Percentiles rank a stretch among this genome's conserved stretches.
phyloP scores from a whole-genome alignment of 1,140 invertebrate genomes.

The Caenorhabditis remanei region DNA sequence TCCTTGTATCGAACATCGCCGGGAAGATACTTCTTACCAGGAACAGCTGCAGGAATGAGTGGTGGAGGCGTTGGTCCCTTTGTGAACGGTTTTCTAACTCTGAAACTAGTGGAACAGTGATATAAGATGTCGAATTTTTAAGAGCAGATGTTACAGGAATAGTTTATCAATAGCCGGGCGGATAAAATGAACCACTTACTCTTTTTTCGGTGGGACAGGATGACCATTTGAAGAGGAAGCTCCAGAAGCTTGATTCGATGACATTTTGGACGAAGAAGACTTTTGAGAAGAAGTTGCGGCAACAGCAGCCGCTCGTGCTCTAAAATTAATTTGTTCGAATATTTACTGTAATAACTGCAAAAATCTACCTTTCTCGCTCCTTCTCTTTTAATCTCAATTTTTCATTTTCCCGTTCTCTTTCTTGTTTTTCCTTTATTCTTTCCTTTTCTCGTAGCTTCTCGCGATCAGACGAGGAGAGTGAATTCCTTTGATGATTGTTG shows the following conservation, averaged over 20 bases:
- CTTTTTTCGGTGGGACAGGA: neutral
- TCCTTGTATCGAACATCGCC: constrained; percentile 49
- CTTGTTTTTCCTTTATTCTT: constrained; percentile 36
- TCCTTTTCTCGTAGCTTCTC: constrained; percentile 33
- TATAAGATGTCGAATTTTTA: neutral
- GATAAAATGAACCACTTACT: neutral
- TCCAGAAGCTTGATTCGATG: neutral
- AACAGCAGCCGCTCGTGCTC: neutral
- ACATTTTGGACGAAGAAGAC: neutral
- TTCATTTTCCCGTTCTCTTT: constrained; percentile 15
- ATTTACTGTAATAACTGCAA: neutral
- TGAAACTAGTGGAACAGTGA: neutral
- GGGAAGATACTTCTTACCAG: constrained; percentile 40
- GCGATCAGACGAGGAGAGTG: neutral
- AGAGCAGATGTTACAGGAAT: neutral
- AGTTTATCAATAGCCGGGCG: neutral
- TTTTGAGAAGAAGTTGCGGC: neutral
- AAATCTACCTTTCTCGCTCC: neutral
- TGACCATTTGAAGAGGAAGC: constrained; percentile 24
- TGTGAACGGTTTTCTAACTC: constrained; percentile 24
- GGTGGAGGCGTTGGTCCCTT: constrained; percentile 33
- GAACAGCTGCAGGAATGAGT: constrained; percentile 11
- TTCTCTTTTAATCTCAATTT: constrained; percentile 21
- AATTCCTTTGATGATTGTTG: neutral
- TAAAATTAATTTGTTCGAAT: neutral